A percentile compares a stretch with the other conserved stretches of the same genome.
Conservation (phyloP, 2,797 vertebrate species). For the Mionectes olivaceus region DNA sequence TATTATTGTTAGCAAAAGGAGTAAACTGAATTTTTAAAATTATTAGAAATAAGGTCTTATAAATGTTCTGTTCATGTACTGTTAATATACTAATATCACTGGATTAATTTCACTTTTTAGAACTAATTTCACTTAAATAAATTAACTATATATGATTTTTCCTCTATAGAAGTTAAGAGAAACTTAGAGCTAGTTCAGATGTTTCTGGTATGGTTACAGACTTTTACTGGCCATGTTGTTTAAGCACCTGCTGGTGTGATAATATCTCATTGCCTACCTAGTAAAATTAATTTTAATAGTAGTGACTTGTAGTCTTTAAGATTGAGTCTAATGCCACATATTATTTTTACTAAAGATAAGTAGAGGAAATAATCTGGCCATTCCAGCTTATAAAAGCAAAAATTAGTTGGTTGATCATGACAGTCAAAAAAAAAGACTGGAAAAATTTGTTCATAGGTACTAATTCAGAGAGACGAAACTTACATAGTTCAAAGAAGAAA, state of each 20-base stretch:
- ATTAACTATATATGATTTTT: background rate
- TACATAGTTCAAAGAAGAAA: background rate
- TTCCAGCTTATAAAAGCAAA: background rate
- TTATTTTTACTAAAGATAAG: background rate
- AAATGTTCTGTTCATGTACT: background rate
- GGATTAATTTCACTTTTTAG: background rate
- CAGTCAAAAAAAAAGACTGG: background rate
- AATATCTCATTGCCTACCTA: background rate
- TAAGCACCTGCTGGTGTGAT: background rate
- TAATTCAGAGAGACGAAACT: background rate
- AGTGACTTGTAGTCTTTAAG: background rate
- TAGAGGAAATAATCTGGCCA: background rate
- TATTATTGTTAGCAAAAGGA: background rate
- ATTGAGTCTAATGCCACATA: background rate
- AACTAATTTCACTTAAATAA: background rate
- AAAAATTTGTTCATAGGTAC: background rate
- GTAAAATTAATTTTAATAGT: conserved; percentile 8
- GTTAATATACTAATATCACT: background rate
- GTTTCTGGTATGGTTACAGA: background rate
- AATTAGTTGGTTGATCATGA: background rate
- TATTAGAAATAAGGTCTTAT: background rate
- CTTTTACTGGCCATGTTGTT: background rate
- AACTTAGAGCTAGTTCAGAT: background rate
- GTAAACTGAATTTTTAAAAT: background rate
- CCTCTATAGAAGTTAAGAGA: background rate